Conservation (phyloP, 2,888 invertebrate genomes). For the Lasioglossum zephyrum region DNA sequence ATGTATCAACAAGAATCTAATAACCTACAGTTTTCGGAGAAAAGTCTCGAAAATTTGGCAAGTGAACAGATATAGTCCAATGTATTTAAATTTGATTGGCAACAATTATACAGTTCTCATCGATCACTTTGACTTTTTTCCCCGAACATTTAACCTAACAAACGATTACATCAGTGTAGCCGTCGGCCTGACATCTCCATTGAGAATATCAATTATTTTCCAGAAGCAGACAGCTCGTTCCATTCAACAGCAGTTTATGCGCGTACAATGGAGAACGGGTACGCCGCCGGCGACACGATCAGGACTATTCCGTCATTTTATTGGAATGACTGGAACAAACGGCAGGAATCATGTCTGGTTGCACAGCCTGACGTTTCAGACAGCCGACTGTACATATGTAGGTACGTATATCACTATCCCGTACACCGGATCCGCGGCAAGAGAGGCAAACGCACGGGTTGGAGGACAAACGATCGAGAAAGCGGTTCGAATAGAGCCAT, state of each 20-base stretch:
- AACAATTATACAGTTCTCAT: background rate
- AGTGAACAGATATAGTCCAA: background rate
- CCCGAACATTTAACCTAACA: background rate
- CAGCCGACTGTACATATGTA: constrained; percentile 33
- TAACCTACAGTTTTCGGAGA: background rate
- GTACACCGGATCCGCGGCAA: constrained; percentile 26
- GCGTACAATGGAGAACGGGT: constrained; percentile 14
- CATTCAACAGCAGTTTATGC: constrained; percentile 8
- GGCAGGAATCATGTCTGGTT: constrained; percentile 84
- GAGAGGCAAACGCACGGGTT: constrained; percentile 19
- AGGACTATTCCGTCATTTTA: constrained; percentile 65
- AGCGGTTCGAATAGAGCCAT: background rate
- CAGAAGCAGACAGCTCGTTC: background rate
- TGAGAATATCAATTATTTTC: constrained; percentile 1
- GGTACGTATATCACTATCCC: constrained; percentile 30
- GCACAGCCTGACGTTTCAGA: constrained; percentile 70
- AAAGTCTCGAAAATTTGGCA: background rate
- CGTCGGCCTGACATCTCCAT: background rate
- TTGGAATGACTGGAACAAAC: constrained; percentile 79
- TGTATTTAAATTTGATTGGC: background rate
- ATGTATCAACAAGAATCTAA: background rate
- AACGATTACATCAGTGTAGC: background rate
- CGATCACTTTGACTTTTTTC: background rate
- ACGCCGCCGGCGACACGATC: constrained; percentile 31
- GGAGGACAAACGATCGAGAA: constrained; percentile 36